These are phyloP conservation scores for Lasioglossum vierecki DNA, from an alignment of 2,888 invertebrate species.

Conservation along the genomic window DNA sequence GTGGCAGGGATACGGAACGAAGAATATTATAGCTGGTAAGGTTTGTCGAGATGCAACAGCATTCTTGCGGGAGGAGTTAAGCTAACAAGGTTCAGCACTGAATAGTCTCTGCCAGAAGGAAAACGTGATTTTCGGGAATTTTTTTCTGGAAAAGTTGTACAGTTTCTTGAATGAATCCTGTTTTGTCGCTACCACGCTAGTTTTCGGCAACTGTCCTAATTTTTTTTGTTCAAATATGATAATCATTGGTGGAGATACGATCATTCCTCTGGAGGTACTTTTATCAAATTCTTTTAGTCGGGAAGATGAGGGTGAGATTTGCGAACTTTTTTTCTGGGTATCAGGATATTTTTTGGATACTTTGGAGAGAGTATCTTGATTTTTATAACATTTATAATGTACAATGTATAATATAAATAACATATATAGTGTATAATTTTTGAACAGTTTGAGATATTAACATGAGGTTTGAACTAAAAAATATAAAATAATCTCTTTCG, in stretches of 20 bases:
- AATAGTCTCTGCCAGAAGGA: neutral
- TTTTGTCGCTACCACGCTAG: neutral
- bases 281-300: neutral
- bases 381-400: too few species aligned
- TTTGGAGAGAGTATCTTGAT: neutral
- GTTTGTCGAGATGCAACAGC: neutral
- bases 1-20: neutral
- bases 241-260: neutral
- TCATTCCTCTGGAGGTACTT: neutral
- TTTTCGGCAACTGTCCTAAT: neutral
- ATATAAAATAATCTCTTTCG: too few species aligned
- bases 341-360: neutral
- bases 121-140: neutral
- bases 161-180: neutral
- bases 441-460: too few species aligned
- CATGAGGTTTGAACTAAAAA: too few species aligned
- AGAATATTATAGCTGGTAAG: neutral
- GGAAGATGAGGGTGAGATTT: neutral
- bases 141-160: neutral
- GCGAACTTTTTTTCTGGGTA: neutral
- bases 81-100: neutral
- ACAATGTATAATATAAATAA: too few species aligned
- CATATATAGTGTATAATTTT: too few species aligned
- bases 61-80: neutral
- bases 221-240: neutral